phyloP scores from a whole-genome alignment of 2,888 invertebrate genomes.

The Coremacera marginata region DNA sequence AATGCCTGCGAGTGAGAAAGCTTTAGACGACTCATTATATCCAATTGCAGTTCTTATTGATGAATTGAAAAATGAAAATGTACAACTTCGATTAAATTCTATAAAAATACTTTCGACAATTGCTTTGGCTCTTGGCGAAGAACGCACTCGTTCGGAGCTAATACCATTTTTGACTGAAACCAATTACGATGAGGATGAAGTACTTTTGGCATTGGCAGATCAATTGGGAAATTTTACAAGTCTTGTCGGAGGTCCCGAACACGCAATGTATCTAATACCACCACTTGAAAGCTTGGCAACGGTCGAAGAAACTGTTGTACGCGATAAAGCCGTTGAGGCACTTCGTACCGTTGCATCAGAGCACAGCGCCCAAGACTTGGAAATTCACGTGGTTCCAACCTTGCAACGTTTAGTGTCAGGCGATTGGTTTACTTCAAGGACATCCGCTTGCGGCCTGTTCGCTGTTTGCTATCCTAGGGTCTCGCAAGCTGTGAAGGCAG shows the following conservation, averaged over 20 bases:
- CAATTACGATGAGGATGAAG: conserved; percentile 99
- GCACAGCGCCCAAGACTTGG: conserved; percentile 92
- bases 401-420: conserved; percentile 92
- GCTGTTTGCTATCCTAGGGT: conserved; percentile 84
- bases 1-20: conserved; percentile 74
- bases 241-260: conserved; percentile 96
- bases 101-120: conserved; percentile 99
- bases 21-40: conserved; percentile 96
- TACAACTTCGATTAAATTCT: conserved; percentile 96
- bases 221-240: conserved; percentile 96
- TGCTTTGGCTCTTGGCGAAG: conserved; percentile 97
- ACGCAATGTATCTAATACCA: conserved; percentile 92
- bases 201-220: conserved; percentile 95
- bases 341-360: conserved; percentile 90
- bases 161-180: conserved; percentile 99
- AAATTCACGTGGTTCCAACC: conserved; percentile 95
- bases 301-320: conserved; percentile 99
- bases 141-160: conserved; percentile 92
- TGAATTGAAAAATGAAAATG: conserved; percentile 99
- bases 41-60: conserved; percentile 99
- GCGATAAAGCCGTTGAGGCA: conserved; percentile 99
- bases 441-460: conserved; percentile 93
- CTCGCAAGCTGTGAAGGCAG: conserved; percentile 78
- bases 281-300: conserved; percentile 97
- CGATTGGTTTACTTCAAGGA: conserved; percentile 95